phyloP scores from a whole-genome alignment of 1,140 invertebrate genomes.

The Anastrepha ludens region DNA sequence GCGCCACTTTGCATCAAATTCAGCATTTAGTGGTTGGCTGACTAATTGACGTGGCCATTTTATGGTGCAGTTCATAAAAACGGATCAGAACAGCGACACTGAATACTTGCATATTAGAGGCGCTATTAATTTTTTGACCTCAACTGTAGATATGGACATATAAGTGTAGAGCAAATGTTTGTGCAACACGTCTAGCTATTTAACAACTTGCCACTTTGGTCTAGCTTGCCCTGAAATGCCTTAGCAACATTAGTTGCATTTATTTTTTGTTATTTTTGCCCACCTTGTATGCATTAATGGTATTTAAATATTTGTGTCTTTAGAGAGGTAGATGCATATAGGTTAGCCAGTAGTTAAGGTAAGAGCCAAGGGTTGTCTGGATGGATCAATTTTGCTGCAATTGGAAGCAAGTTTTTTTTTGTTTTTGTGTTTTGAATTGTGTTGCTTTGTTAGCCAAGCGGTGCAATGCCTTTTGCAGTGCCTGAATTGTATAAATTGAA shows the following conservation, averaged over 20 bases:
- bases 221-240: background rate
- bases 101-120: too few relatives aligned
- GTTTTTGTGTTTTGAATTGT: background rate
- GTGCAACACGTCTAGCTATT: background rate
- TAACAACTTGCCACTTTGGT: conserved; percentile 20
- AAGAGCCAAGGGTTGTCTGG: background rate
- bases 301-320: conserved; percentile 40
- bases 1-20: too few relatives aligned
- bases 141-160: background rate
- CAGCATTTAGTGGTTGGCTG: too few relatives aligned
- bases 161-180: background rate
- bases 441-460: background rate
- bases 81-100: too few relatives aligned
- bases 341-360: background rate
- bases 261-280: background rate
- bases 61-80: too few relatives aligned
- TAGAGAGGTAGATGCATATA: background rate
- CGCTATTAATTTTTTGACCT: too few relatives aligned
- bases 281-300: background rate
- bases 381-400: background rate
- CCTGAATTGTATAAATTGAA: background rate
- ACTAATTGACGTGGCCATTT: too few relatives aligned
- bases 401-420: background rate
- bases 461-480: background rate
- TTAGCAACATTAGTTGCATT: background rate